phyloP scores from a whole-genome alignment of 2,888 invertebrate species.

The Chaetoderma sp. region DNA sequence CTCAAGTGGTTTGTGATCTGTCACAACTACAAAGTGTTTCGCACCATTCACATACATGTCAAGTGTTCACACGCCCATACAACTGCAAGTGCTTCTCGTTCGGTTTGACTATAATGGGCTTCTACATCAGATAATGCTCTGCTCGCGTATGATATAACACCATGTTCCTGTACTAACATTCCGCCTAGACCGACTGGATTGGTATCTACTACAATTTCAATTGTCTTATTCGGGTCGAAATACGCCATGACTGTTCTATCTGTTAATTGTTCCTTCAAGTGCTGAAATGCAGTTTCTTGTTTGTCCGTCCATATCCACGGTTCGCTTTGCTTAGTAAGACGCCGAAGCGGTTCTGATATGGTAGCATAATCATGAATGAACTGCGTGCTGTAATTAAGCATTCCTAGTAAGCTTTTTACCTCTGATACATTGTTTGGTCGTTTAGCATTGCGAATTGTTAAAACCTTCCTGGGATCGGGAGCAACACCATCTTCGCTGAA shows the following conservation, averaged over 20 bases:
- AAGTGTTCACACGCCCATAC: constrained; percentile 46
- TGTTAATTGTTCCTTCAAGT: constrained; percentile 24
- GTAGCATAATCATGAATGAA: constrained; percentile 43
- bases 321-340: constrained; percentile 33
- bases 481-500: constrained; percentile 16
- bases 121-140: constrained; percentile 28
- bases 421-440: constrained; percentile 39
- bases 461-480: constrained; percentile 38
- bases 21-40: constrained; percentile 38
- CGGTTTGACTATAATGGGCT: constrained; percentile 40
- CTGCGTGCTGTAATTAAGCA: constrained; percentile 39
- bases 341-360: constrained; percentile 38
- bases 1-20: constrained; percentile 43
- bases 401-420: constrained; percentile 39
- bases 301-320: constrained; percentile 35
- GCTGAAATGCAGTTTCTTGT: constrained; percentile 34
- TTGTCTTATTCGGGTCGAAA: constrained; percentile 30
- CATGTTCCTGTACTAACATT: constrained; percentile 30
- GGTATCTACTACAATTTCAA: constrained; percentile 38
- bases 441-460: constrained; percentile 32
- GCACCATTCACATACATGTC: constrained; percentile 41
- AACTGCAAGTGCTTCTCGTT: constrained; percentile 40
- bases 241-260: constrained; percentile 38
- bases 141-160: constrained; percentile 36
- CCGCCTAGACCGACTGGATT: constrained; percentile 41